Percentiles rank a stretch among this genome's conserved stretches.
Evolutionary conservation across 2,888 invertebrate species (phyloP).

Genomic region (Aphidius colemani): DNA sequence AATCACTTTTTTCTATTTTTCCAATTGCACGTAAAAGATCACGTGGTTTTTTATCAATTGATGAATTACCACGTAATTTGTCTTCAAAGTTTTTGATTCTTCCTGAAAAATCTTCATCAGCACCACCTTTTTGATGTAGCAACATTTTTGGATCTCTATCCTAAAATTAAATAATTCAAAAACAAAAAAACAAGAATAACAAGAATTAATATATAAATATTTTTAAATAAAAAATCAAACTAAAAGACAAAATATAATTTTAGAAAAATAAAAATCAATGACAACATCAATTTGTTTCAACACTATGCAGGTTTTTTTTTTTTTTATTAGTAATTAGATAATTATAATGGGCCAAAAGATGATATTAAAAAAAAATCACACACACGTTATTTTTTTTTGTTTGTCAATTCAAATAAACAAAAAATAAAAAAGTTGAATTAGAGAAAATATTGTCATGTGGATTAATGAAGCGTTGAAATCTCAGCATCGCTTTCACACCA

Average conservation of each 20-base stretch:
- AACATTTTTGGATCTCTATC: slow-evolving; percentile 60
- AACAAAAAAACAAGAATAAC: background rate
- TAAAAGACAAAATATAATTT: too few species aligned
- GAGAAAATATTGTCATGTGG: slow-evolving; percentile 3
- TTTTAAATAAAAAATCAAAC: background rate
- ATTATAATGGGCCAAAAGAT: too few species aligned
- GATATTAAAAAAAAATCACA: slow-evolving; percentile 8
- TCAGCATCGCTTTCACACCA: slow-evolving; percentile 27
- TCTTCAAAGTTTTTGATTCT: slow-evolving; percentile 78
- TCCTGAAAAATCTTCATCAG: slow-evolving; percentile 67
- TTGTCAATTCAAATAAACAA: slow-evolving; percentile 11
- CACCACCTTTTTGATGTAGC: slow-evolving; percentile 49
- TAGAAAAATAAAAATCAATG: too few species aligned
- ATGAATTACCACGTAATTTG: slow-evolving; percentile 69
- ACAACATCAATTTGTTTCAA: too few species aligned
- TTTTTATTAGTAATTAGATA: too few species aligned
- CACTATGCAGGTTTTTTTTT: too few species aligned
- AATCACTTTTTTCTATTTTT: slow-evolving; percentile 85
- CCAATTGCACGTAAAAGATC: slow-evolving; percentile 86
- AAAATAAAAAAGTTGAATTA: slow-evolving; percentile 11
- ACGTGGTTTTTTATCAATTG: slow-evolving; percentile 78
- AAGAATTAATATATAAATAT: slow-evolving; percentile 1
- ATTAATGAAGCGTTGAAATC: slow-evolving; percentile 25
- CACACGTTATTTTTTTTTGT: slow-evolving; percentile 11
- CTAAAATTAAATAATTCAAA: slow-evolving; percentile 43